Percentiles rank a stretch among this genome's conserved stretches.
Conservation (phyloP, 2,888 invertebrate genomes). For the Cylloceria caligata region DNA sequence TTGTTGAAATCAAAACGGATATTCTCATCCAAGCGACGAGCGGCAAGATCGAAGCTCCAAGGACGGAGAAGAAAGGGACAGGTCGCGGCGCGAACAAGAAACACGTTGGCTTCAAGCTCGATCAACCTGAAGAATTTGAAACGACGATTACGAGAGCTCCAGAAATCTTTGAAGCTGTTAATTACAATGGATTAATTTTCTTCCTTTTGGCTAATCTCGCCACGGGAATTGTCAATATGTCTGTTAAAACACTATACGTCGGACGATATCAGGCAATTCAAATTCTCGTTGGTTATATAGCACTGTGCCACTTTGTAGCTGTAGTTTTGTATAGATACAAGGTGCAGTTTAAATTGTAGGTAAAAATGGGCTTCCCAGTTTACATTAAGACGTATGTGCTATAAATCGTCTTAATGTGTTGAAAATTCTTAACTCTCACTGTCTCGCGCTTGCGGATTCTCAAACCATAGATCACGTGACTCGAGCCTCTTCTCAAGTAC, state of each 20-base stretch:
- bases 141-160: conserved; percentile 83
- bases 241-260: conserved; percentile 87
- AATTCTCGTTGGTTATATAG: conserved; percentile 79
- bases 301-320: conserved; percentile 73
- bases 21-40: conserved; percentile 71
- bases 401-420: too few species aligned
- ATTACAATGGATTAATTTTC: conserved; percentile 93
- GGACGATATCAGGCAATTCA: conserved; percentile 74
- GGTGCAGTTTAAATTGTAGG: conserved; percentile 77
- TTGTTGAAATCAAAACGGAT: conserved; percentile 86
- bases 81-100: conserved; percentile 55
- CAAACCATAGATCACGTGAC: too few species aligned
- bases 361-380: neutral
- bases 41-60: conserved; percentile 73
- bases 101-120: conserved; percentile 63
- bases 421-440: too few species aligned
- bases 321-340: conserved; percentile 75
- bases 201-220: conserved; percentile 94
- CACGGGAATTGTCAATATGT: conserved; percentile 93
- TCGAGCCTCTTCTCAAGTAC: neutral
- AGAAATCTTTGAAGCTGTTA: conserved; percentile 89
- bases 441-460: too few species aligned
- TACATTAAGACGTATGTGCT: too few species aligned
- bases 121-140: conserved; percentile 30
- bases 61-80: conserved; percentile 30